Conservation (phyloP, 2,113 vertebrate genomes). For the Oncorhynchus gorbuscha region DNA sequence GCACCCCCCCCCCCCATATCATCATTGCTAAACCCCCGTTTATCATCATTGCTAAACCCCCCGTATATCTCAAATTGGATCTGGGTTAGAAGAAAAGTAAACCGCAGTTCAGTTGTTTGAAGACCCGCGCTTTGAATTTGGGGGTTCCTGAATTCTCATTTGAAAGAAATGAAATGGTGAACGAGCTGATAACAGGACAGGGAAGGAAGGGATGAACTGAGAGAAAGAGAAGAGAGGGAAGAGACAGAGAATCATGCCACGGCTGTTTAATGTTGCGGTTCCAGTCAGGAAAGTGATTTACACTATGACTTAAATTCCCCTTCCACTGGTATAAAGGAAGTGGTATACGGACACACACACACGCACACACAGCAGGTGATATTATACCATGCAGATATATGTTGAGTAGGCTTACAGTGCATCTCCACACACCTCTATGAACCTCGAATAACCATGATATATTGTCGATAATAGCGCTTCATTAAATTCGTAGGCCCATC, state of each 20-base stretch:
- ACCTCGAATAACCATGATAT: no score
- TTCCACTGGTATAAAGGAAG: constrained; percentile 84
- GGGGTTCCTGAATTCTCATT: constrained; percentile 93
- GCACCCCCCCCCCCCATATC: constrained; percentile 37
- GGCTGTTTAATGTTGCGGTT: constrained; percentile 87
- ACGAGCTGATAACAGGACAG: constrained; percentile 90
- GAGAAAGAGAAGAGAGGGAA: constrained; percentile 84
- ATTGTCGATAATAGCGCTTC: no score
- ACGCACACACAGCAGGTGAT: not conserved
- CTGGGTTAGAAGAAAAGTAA: constrained; percentile 89
- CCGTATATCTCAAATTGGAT: constrained; percentile 99
- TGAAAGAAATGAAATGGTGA: constrained; percentile 91
- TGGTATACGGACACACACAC: constrained; percentile 64
- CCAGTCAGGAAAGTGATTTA: constrained; percentile 92
- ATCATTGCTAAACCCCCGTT: no score
- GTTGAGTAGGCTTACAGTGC: no score
- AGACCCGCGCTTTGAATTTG: constrained; percentile 87
- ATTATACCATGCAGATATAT: not conserved
- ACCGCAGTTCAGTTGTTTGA: constrained; percentile 89
- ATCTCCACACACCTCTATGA: not conserved
- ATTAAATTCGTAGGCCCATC: no score
- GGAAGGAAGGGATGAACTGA: constrained; percentile 78
- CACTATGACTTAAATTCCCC: constrained; percentile 86
- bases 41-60: constrained; percentile 79
- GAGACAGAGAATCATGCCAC: constrained; percentile 83